A percentile compares a stretch with the other conserved stretches of the same genome.
Conservation (phyloP, 2,113 vertebrate genomes). For the Sinosuthora webbiana region DNA sequence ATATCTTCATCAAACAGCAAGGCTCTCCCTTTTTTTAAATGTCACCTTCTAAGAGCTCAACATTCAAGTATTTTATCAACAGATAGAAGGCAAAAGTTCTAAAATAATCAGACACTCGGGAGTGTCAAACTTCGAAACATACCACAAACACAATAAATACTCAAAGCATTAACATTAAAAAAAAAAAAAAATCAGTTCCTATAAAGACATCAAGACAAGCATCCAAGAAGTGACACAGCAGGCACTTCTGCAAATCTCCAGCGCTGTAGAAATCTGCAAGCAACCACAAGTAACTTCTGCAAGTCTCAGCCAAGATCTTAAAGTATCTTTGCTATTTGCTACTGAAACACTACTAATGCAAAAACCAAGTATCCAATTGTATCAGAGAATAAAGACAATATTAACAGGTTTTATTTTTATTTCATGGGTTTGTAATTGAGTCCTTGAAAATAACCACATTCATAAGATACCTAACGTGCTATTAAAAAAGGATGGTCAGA, state of each 20-base stretch:
- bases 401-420: not conserved
- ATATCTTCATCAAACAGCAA: not conserved
- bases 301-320: not conserved
- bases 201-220: not conserved
- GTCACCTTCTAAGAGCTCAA: not conserved
- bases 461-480: not conserved
- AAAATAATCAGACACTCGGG: not conserved
- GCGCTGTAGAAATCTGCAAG: not conserved
- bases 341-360: not conserved
- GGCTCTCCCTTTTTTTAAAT: accelerated
- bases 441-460: not conserved
- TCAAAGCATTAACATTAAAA: not conserved
- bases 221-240: not conserved
- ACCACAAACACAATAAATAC: not conserved
- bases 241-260: not conserved
- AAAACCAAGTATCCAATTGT: not conserved
- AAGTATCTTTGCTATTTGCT: not conserved
- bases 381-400: not conserved
- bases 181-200: not conserved
- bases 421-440: not conserved
- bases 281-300: not conserved
- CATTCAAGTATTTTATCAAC: not conserved
- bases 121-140: not conserved
- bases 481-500: not conserved
- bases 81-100: not conserved